Evolutionary conservation across 2,888 invertebrate genomes (phyloP), one percentile per base, ranked within the genome.

Genomic region (Synergus japonicus): DNA sequence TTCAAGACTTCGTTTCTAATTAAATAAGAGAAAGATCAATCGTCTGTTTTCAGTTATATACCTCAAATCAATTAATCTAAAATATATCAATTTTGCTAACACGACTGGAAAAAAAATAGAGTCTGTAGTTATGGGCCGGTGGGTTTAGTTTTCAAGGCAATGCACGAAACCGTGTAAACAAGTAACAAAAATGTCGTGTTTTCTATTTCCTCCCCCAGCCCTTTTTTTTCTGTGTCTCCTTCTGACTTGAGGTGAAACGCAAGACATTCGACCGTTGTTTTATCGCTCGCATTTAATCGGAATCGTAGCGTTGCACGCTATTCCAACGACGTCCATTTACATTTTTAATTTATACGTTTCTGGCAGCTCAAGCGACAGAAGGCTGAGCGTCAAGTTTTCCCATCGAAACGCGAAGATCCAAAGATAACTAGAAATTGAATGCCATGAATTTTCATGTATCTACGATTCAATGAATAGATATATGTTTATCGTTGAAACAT

Each of bases 201-300:
- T 76, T 49, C 69, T 81, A 58, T 79, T 67, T 58, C 76, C 80
- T 76, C 76, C 41, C 76, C 82, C 54, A 76, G 44, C 58, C 63
- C 64, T 64, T 66, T 77, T 22, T 22, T 79, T 76, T 81, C 73
- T 22, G 77, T 81, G 29, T 29, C 76, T 58, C 64, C 41, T 29
- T 73, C 46, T 37, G 37, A 73, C 73, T 73, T 73, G 77, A 63
- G 76, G 76, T 78, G 80, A 85, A 84, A 86, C 81, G 83, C 78
- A 79, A 85, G 83, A 86, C 80, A 83, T 84, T 85, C 82, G 84
- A 79, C 78, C 84, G 84, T 83, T 83, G 82, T 83, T 86, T 86
- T 87, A 87, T 87, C 87, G 84, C 81, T 81, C 82, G 83, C 84
- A 86, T 86, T 87, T 85, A 86, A 87, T 87, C 87, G 80, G 83